Evolutionary conservation across 2,888 invertebrate genomes (phyloP).

Genomic region (Drosophila emarginata): DNA sequence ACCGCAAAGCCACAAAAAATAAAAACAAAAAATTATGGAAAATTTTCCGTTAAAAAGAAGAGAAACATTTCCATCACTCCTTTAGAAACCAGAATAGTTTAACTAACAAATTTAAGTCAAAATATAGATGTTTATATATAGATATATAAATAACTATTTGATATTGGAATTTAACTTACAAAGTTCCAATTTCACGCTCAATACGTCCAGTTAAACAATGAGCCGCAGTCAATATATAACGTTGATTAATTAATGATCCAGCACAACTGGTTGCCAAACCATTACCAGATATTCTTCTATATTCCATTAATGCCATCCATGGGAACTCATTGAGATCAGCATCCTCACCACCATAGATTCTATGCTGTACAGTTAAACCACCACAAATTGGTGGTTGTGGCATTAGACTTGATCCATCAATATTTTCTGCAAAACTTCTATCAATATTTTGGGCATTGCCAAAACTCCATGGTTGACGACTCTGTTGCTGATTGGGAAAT

Average conservation of each 20-base stretch:
- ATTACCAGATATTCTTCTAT: constrained; percentile 80
- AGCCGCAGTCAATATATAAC: constrained; percentile 86
- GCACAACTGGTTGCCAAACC: constrained; percentile 78
- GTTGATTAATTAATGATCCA: constrained; percentile 79
- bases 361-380: constrained; percentile 82
- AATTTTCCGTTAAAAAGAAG: no score
- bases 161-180: constrained; percentile 82
- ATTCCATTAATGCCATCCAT: constrained; percentile 87
- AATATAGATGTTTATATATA: no score
- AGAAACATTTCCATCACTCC: no score
- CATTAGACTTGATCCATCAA: constrained; percentile 49
- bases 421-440: neutral
- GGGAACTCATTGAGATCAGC: constrained; percentile 87
- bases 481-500: constrained; percentile 36
- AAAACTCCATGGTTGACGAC: constrained; percentile 44
- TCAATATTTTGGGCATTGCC: constrained; percentile 29
- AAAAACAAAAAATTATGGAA: neutral
- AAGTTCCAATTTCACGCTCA: constrained; percentile 83
- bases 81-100: no score
- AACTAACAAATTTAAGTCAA: no score
- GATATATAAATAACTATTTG: neutral
- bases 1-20: neutral
- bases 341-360: constrained; percentile 85
- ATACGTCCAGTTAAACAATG: constrained; percentile 85
- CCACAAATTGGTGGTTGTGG: constrained; percentile 79